Evolutionary conservation across 2,888 invertebrate genomes (phyloP), one percentile per base, ranked within the genome.

Genomic region (Pachliopta kotzebuea): DNA sequence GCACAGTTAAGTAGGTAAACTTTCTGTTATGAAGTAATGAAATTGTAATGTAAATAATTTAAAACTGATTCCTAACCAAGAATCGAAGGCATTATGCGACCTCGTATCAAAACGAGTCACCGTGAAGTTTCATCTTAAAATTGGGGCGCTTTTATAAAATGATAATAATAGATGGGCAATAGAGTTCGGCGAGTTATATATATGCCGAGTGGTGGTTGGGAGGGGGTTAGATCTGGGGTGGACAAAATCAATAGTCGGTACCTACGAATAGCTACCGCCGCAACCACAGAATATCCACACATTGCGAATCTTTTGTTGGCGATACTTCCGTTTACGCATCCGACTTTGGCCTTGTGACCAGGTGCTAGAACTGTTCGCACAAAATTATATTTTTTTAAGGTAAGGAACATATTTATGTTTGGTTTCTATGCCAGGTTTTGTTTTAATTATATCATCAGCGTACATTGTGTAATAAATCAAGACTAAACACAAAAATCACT

Each of bases 241-340:
- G 85, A 88, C 87, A 90, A 90, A 90, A 91, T 91, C 90, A 88
- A 91, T 91, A 90, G 83, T 86, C 82, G 79, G 78, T 80, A 81
- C 83, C 85, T 82, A 82, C 82, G 83, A 86, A 84, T 85, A 85
- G 83, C 85, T 81, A 82, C 86, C 70, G 73, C 83, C 81, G 86
- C 83, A 83, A 73, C 74, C 80, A 75, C 78, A 80, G 78, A 80
- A 83, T 88, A 78, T 84, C 86, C 88, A 88, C 89, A 88, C 88
- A 85, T 81, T 79, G 83, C 81, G 78, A 84, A 83, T 86, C 84
- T 87, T 88, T 86, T 87, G 86, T 83, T 78, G 77, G 75, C 77
- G 80, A 77, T 29, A 59, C 66, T 82, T 79, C 80, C 84, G 78
- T 79, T 75, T 77, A 76, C 77, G 76, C 75, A 73, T 74, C 74